Percentiles rank a stretch among this genome's conserved stretches.
Conservation (phyloP, 2,888 invertebrate genomes). For the Bellardia bayeri region DNA sequence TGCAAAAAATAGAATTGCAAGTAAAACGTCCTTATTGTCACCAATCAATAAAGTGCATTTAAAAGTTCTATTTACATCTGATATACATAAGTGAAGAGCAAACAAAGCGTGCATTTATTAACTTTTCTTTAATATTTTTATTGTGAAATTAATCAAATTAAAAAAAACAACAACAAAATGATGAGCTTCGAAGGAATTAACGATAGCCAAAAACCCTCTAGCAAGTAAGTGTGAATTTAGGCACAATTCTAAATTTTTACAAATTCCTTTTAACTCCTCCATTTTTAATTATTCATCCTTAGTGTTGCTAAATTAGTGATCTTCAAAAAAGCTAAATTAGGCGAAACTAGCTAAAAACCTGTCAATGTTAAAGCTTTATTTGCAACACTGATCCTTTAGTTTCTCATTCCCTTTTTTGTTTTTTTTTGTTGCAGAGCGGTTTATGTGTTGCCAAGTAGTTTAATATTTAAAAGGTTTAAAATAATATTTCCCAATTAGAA, state of each 20-base stretch:
- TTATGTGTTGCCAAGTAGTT: background rate
- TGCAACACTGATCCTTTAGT: conserved; percentile 53
- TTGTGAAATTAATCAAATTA: conserved; percentile 45
- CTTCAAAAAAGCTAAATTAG: background rate
- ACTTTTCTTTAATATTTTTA: conserved; percentile 17
- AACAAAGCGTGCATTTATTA: conserved; percentile 43
- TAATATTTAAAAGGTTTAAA: background rate
- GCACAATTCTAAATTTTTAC: background rate
- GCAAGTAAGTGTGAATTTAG: conserved; percentile 85
- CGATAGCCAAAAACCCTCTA: conserved; percentile 87
- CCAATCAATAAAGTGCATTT: conserved; percentile 53
- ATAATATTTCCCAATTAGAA: background rate
- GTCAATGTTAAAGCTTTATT: conserved; percentile 10
- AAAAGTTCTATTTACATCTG: conserved; percentile 43
- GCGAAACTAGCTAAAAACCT: background rate
- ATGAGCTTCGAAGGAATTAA: conserved; percentile 80
- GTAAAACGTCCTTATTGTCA: conserved; percentile 25
- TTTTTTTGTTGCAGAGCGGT: conserved; percentile 3
- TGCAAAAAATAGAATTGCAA: conserved; percentile 2
- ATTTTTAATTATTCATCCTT: conserved; percentile 69
- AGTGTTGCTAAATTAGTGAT: conserved; percentile 49
- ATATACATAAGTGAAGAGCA: background rate
- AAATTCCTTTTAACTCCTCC: conserved; percentile 36
- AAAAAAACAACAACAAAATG: conserved; percentile 75
- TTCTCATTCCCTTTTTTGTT: background rate